These are phyloP conservation scores for Brachyptera risi DNA, from an alignment of 2,888 invertebrate genomes.

Conservation along the genomic window DNA sequence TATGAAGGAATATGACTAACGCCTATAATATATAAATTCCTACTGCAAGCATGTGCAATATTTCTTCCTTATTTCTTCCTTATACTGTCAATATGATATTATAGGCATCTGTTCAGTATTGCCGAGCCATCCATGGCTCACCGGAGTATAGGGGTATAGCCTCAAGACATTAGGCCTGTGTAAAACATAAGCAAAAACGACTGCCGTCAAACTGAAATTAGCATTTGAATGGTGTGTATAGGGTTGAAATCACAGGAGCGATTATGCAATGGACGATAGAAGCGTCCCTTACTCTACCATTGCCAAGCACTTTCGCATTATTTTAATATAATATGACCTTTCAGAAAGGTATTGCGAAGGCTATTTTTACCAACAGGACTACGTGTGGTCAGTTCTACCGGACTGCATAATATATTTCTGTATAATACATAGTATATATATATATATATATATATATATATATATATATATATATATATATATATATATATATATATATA, in stretches of 20 bases:
- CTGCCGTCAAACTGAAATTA: background rate
- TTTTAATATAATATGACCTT: background rate
- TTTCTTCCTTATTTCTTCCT: too few relatives aligned
- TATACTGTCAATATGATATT: too few relatives aligned
- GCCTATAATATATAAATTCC: too few relatives aligned
- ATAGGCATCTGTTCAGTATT: constrained; percentile 10
- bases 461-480: too few relatives aligned
- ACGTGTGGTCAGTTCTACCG: background rate
- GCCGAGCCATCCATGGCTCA: too few relatives aligned
- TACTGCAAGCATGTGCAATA: too few relatives aligned
- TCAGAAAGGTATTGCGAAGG: background rate
- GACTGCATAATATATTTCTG: too few relatives aligned
- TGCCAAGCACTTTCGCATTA: constrained; percentile 1
- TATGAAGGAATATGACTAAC: too few relatives aligned
- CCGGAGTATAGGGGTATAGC: constrained; percentile 2
- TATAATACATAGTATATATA: too few relatives aligned
- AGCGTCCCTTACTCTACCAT: background rate
- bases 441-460: too few relatives aligned
- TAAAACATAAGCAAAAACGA: constrained; percentile 14
- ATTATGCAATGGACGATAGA: background rate
- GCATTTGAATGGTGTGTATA: constrained; percentile 1
- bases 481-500: too few relatives aligned
- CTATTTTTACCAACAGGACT: background rate
- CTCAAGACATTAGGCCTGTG: constrained; percentile 16
- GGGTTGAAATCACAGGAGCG: background rate